phyloP scores from a whole-genome alignment of 2,888 invertebrate species.

The Thecocarcelia acutangulata region DNA sequence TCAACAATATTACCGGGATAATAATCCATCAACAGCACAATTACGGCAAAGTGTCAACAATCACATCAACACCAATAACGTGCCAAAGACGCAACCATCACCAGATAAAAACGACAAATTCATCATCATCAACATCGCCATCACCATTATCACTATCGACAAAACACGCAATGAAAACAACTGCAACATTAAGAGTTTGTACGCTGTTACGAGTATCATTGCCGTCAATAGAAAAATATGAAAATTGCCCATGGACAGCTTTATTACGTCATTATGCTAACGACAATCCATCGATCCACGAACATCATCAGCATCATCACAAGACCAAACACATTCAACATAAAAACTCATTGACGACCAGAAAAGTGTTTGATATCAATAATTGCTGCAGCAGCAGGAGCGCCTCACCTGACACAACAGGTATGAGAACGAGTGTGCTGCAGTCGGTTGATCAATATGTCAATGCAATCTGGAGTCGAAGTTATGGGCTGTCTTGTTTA shows the following conservation, averaged over 20 bases:
- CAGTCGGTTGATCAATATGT: conserved; percentile 54
- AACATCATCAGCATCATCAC: conserved; percentile 49
- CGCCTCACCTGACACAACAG: neutral
- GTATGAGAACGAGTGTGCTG: conserved; percentile 24
- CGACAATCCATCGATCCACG: conserved; percentile 26
- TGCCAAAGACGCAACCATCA: conserved; percentile 59
- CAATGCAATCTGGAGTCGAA: conserved; percentile 46
- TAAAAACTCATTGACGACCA: conserved; percentile 34
- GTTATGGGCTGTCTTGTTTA: conserved; percentile 70
- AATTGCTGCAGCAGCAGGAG: conserved; percentile 46
- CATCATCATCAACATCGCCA: conserved; percentile 46
- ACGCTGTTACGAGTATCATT: conserved; percentile 14
- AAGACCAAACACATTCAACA: conserved; percentile 28
- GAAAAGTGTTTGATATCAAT: conserved; percentile 8
- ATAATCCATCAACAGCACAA: conserved; percentile 69
- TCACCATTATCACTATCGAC: conserved; percentile 12
- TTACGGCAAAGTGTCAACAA: conserved; percentile 78
- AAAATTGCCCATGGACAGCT: conserved; percentile 50
- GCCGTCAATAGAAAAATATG: conserved; percentile 53
- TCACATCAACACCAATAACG: conserved; percentile 63
- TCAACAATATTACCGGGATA: conserved; percentile 69
- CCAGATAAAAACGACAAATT: conserved; percentile 67
- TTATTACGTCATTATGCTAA: conserved; percentile 43
- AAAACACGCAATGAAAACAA: conserved; percentile 1
- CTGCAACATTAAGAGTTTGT: neutral